Percentiles rank a stretch among this genome's conserved stretches.
Conservation (phyloP, 1,140 invertebrate genomes). For the Teleopsis dalmanni region DNA sequence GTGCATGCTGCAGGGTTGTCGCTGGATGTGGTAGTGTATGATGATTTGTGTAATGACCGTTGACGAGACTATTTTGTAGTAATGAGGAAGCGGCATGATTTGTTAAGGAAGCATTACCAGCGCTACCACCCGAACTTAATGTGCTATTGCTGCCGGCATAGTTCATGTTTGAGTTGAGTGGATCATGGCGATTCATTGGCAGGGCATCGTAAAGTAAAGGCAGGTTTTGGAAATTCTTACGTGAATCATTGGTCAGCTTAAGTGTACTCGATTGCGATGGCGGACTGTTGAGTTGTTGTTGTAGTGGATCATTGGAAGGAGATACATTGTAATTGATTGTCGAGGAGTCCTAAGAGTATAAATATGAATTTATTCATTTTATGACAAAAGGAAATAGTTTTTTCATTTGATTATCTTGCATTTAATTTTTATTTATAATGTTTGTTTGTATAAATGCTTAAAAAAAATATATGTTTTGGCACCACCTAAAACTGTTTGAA, state of each 20-base stretch:
- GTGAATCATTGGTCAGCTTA: slow-evolving; percentile 26
- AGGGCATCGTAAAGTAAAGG: slow-evolving; percentile 37
- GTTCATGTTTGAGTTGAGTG: slow-evolving; percentile 28
- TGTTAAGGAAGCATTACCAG: background rate
- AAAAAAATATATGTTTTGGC: no score
- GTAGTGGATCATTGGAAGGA: slow-evolving; percentile 14
- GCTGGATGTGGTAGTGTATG: slow-evolving; percentile 13
- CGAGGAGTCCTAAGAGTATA: slow-evolving; percentile 19
- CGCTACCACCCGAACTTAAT: slow-evolving; percentile 16
- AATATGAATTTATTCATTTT: no score
- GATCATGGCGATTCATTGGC: slow-evolving; percentile 25
- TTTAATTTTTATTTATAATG: no score
- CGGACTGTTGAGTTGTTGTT: slow-evolving; percentile 35
- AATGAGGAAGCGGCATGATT: background rate
- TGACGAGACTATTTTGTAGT: slow-evolving; percentile 11
- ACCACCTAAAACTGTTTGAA: no score
- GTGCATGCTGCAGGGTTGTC: slow-evolving; percentile 8
- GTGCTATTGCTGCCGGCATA: slow-evolving; percentile 14
- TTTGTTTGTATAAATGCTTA: no score
- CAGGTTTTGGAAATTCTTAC: slow-evolving; percentile 25
- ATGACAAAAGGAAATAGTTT: no score
- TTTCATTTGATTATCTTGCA: no score
- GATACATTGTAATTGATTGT: slow-evolving; percentile 15
- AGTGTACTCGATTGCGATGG: slow-evolving; percentile 39
- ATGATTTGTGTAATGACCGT: slow-evolving; percentile 12